A percentile compares a stretch with the other conserved stretches of the same genome.
Conservation (phyloP, 2,797 vertebrate genomes). For the Chaunax sp. region DNA sequence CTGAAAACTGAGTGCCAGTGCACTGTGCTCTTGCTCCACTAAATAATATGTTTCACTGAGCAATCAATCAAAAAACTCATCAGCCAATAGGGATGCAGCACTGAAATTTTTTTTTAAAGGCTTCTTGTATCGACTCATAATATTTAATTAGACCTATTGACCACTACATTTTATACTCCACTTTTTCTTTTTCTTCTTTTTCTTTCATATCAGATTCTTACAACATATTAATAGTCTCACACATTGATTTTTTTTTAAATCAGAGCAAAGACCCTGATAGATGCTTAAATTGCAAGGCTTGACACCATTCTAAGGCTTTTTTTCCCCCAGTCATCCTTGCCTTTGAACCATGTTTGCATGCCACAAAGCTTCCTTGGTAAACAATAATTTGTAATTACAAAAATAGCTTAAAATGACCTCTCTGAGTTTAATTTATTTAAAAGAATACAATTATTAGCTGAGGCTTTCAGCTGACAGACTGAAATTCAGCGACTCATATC, state of each 20-base stretch:
- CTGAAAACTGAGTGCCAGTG: no score
- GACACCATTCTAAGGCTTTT: conserved; percentile 3
- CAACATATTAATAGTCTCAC: conserved; percentile 28
- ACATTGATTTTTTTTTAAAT: conserved; percentile 52
- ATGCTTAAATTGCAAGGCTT: conserved; percentile 44
- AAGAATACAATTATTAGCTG: conserved; percentile 79
- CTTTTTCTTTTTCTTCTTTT: neutral
- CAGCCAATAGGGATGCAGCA: no score
- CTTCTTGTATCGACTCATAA: neutral
- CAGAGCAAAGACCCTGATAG: conserved; percentile 27
- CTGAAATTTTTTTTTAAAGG: neutral
- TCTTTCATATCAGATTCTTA: conserved; percentile 23
- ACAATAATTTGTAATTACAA: conserved; percentile 83
- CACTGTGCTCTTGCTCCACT: no score
- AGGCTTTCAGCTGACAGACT: conserved; percentile 75
- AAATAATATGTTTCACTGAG: no score
- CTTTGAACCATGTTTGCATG: conserved; percentile 50
- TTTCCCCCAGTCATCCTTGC: no score
- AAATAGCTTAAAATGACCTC: conserved; percentile 85
- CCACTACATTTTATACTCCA: neutral
- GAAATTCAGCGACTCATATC: conserved; percentile 67
- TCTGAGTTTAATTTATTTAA: conserved; percentile 56
- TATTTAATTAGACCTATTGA: conserved; percentile 2
- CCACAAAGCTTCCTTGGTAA: conserved; percentile 65
- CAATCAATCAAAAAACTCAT: no score